Evolutionary conservation across 2,113 vertebrate genomes (phyloP).

Genomic region (Brachypteracias leptosomus): DNA sequence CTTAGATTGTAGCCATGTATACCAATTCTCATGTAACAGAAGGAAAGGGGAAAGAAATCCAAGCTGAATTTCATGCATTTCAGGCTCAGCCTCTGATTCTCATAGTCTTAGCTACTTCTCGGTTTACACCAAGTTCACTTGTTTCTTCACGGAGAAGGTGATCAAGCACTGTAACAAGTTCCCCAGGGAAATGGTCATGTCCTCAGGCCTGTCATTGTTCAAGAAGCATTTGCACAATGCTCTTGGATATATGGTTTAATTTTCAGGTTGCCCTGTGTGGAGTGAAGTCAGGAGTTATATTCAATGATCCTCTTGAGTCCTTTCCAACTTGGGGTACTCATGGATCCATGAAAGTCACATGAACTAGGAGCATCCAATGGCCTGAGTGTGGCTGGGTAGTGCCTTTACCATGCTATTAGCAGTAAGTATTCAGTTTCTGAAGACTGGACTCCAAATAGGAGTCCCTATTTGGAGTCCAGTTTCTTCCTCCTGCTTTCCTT

Average conservation of each 20-base stretch:
- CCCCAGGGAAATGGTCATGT: not conserved
- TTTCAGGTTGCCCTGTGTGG: not conserved
- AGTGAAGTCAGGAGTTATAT: not conserved
- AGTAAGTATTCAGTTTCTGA: not conserved
- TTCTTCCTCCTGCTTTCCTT: not conserved
- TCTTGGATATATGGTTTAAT: not conserved
- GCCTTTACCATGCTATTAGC: not conserved
- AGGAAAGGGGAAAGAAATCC: not conserved
- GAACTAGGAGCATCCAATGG: not conserved
- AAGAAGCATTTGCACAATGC: not conserved
- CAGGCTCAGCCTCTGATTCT: not conserved
- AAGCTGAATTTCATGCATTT: not conserved
- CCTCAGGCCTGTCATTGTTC: not conserved
- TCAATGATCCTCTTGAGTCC: not conserved
- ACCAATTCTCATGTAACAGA: not conserved
- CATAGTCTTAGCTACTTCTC: not conserved
- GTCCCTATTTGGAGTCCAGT: not conserved
- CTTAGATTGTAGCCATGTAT: not conserved
- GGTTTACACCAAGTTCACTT: not conserved
- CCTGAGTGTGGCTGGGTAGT: not conserved
- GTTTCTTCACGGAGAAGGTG: not conserved
- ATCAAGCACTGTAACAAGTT: not conserved
- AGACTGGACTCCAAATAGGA: not conserved
- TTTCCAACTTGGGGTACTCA: not conserved
- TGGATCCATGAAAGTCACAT: not conserved